Conservation (phyloP, 2,888 invertebrate genomes). For the Drosophila nr. perissopoda region DNA sequence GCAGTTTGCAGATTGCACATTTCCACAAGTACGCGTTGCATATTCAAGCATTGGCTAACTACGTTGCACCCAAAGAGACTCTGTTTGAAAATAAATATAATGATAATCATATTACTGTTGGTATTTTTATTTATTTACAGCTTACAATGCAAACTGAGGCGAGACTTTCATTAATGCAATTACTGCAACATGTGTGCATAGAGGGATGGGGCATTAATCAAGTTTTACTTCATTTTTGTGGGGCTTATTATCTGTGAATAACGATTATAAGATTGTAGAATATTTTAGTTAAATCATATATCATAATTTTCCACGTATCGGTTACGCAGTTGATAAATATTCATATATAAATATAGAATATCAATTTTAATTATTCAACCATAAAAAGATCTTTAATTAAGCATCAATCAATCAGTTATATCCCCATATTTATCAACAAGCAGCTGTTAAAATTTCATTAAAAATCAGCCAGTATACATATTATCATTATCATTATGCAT, state of each 20-base stretch:
- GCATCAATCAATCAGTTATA: conserved; percentile 1
- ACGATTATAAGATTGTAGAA: neutral
- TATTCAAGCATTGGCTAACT: conserved; percentile 68
- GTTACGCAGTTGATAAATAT: neutral
- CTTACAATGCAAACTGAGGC: conserved; percentile 36
- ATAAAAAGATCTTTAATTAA: neutral
- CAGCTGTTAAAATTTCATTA: conserved; percentile 51
- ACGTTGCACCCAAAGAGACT: conserved; percentile 41
- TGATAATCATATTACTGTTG: conserved; percentile 35
- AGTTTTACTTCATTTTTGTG: neutral
- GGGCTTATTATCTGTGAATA: neutral
- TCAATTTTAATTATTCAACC: neutral
- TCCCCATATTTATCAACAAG: neutral
- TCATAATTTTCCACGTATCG: neutral
- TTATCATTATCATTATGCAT: conserved; percentile 6
- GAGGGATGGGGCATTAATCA: neutral
- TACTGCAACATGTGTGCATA: conserved; percentile 7
- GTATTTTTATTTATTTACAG: conserved; percentile 33
- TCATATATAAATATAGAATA: neutral
- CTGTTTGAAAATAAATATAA: conserved; percentile 12
- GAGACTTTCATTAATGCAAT: conserved; percentile 27
- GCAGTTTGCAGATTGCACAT: conserved; percentile 26
- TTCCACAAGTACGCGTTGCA: conserved; percentile 25
- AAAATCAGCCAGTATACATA: conserved; percentile 33
- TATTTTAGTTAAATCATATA: neutral